Conservation (phyloP, 1,140 invertebrate genomes). For the Drosophila willistoni region DNA sequence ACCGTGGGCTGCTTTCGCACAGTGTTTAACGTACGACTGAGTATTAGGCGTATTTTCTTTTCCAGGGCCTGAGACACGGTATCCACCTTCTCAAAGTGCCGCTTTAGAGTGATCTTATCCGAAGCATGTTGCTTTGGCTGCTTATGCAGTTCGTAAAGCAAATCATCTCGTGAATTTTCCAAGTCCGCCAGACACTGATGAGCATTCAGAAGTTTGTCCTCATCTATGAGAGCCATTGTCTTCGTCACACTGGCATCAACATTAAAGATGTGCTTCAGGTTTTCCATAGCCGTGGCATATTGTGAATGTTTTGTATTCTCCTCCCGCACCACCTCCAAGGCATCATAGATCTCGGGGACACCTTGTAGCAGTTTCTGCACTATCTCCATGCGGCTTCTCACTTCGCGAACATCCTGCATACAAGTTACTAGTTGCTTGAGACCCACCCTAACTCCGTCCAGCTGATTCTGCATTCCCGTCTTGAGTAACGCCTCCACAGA, state of each 20-base stretch:
- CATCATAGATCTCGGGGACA: conserved; percentile 89
- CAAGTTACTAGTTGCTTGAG: conserved; percentile 94
- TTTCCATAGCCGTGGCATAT: conserved; percentile 98
- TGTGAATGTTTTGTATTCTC: conserved; percentile 97
- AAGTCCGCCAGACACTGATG: conserved; percentile 97
- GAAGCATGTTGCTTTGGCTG: conserved; percentile 94
- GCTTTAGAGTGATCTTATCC: conserved; percentile 95
- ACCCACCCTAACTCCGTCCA: conserved; percentile 97
- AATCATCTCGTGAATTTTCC: conserved; percentile 97
- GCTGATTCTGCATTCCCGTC: conserved; percentile 98
- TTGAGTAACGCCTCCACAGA: conserved; percentile 98
- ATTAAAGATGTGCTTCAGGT: conserved; percentile 98
- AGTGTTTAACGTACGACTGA: conserved; percentile 95
- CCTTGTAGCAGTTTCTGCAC: conserved; percentile 87
- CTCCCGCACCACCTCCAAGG: conserved; percentile 92
- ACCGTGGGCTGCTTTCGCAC: conserved; percentile 97
- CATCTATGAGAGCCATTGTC: conserved; percentile 96
- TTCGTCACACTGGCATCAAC: conserved; percentile 98
- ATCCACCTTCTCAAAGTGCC: conserved; percentile 98
- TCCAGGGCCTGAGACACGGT: conserved; percentile 94
- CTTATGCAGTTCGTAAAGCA: conserved; percentile 97
- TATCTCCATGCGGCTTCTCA: conserved; percentile 88
- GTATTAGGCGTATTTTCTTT: conserved; percentile 94
- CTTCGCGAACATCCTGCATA: conserved; percentile 92
- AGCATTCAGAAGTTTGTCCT: conserved; percentile 97